Percentiles rank a stretch among this genome's conserved stretches.
Evolutionary conservation across 2,797 vertebrate species (phyloP).

Genomic region (Naso thynnoides): DNA sequence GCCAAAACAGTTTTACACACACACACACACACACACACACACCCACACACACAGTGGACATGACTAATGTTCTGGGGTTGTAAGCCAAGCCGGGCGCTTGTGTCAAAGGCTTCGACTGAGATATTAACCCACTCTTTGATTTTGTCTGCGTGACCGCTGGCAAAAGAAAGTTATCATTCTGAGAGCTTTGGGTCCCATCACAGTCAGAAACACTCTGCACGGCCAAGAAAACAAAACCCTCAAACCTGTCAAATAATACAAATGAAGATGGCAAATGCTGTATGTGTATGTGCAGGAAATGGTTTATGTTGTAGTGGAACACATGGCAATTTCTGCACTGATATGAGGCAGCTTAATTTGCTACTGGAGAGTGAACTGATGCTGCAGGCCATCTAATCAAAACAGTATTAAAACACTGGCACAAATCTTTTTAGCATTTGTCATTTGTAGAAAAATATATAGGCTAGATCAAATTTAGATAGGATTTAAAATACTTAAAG

Average conservation of each 20-base stretch:
- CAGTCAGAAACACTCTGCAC: constrained; percentile 19
- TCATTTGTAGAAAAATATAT: too few relatives aligned
- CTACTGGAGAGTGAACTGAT: too few relatives aligned
- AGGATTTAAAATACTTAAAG: too few relatives aligned
- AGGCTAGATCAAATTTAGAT: too few relatives aligned
- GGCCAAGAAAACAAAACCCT: background rate
- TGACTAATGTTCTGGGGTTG: constrained; percentile 30
- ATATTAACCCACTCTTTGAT: constrained; percentile 32
- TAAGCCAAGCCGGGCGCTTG: constrained; percentile 29
- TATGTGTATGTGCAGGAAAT: background rate
- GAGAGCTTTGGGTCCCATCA: constrained; percentile 1
- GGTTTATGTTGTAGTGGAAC: background rate
- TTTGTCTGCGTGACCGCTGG: constrained; percentile 12
- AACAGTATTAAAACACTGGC: too few relatives aligned
- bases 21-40: constrained; percentile 30
- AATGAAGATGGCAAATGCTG: background rate
- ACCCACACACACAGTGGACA: constrained; percentile 24
- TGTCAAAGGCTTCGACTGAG: constrained; percentile 30
- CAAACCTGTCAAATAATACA: background rate
- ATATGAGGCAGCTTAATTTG: constrained; percentile 2
- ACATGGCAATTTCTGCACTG: background rate
- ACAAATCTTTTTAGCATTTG: constrained; percentile 4
- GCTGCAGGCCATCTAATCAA: constrained; percentile 11
- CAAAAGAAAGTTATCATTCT: constrained; percentile 4
- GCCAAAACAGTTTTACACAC: constrained; percentile 39